Evolutionary conservation across 2,797 vertebrate species (phyloP).

Genomic region (Heliangelus exortis): DNA sequence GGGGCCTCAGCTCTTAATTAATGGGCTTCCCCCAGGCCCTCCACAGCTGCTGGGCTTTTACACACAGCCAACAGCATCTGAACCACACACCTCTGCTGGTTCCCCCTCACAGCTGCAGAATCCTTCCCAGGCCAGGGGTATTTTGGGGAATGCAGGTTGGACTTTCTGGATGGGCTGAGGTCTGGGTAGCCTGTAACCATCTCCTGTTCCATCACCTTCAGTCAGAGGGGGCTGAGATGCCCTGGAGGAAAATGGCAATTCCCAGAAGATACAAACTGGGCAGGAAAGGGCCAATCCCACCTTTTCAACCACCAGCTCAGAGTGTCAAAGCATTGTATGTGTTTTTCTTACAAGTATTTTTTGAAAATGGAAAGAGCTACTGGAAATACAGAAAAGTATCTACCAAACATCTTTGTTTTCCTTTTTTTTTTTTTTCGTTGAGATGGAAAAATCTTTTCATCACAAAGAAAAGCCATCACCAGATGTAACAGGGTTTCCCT

Average conservation of each 20-base stretch:
- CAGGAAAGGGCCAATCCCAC: rapidly evolving
- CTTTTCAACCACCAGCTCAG: neutral
- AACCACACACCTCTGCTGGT: neutral
- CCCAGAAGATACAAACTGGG: neutral
- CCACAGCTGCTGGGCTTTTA: neutral
- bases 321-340: neutral
- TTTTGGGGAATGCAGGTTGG: neutral
- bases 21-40: slow-evolving; percentile 36
- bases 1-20: slow-evolving; percentile 48
- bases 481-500: neutral
- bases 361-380: neutral
- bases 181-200: rapidly evolving
- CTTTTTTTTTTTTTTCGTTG: neutral
- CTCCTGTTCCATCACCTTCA: neutral
- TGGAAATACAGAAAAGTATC: neutral
- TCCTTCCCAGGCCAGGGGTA: neutral
- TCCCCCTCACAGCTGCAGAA: neutral
- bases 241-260: neutral
- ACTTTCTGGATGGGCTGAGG: neutral
- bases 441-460: neutral
- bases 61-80: neutral
- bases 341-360: neutral
- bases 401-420: neutral
- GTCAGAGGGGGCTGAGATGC: neutral
- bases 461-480: neutral